Evolutionary conservation across 2,797 vertebrate species (phyloP), one percentile per base, ranked within the genome.

Genomic region (Euphonia xanthogaster): DNA sequence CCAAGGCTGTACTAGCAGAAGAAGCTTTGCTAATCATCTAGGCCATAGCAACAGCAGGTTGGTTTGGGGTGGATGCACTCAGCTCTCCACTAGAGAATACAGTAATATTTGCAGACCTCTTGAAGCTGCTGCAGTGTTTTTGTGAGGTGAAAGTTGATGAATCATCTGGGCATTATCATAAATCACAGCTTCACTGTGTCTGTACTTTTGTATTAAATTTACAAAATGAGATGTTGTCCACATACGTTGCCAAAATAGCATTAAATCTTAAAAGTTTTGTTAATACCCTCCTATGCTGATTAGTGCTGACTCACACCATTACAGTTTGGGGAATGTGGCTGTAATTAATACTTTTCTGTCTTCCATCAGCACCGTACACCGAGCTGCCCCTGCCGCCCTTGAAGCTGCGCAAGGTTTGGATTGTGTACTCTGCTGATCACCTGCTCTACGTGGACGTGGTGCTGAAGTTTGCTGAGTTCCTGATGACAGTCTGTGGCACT

Each of bases 401-500:
- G 91, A 98, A 95, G 94, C 88, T 97, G 2, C 75, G 96, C 45
- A 99, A 98, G 74, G 98, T 99, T 31, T 98, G 99, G 97, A 95
- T 99, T 15, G 98, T 99, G 95, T 99, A 99, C 97, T 99, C 99
- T 1, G 98, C 99, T 1, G 99, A 99, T 93, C 99, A 99, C 93
- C 96, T 90, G n/a, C 98, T 99, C 48, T 99, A 99, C 17, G 98
- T 98, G 66, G 98, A 99, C 1, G 95, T 99, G 42, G 99, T 99
- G 58, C 98, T 99, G 12, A 99, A 98, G 95, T 98, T 99, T 47
- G 98, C 98, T 0, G 98, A 99, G 90, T 99, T 99, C 95, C 98
- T 99, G 51, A 98, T 98, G 96, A 98, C 98, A 0, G 98, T 98
- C 50, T 99, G 99, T 50, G 99, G 99, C 87, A 98, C 98, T 1